Conservation (phyloP, 2,888 invertebrate genomes). For the Agriopis marginaria region DNA sequence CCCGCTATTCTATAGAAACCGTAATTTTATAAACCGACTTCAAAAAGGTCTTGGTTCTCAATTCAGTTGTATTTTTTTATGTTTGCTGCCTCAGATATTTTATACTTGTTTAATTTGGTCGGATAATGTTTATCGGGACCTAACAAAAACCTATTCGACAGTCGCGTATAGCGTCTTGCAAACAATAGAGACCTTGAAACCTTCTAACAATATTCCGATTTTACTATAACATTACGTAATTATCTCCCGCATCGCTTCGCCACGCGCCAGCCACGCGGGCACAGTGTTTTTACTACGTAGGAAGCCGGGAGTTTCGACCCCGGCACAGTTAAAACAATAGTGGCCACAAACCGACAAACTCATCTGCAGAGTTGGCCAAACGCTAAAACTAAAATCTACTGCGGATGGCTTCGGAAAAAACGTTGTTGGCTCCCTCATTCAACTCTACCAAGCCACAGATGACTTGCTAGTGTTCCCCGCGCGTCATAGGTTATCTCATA, state of each 20-base stretch:
- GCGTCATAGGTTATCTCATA: slow-evolving; percentile 47
- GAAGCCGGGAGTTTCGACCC: background rate
- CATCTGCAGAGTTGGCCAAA: background rate
- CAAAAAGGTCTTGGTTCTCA: too few species aligned
- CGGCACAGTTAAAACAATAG: background rate
- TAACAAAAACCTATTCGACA: background rate
- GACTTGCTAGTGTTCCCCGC: slow-evolving; percentile 11
- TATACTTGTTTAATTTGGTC: too few species aligned
- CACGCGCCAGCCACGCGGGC: slow-evolving; percentile 7
- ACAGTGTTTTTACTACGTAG: background rate
- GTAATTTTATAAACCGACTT: too few species aligned
- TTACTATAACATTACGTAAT: slow-evolving; percentile 7
- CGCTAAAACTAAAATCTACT: background rate
- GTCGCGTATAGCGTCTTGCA: background rate
- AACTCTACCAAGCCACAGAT: slow-evolving; percentile 11
- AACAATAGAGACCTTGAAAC: slow-evolving; percentile 8
- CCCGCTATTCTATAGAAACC: too few species aligned
- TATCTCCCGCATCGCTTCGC: background rate
- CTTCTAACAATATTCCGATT: slow-evolving; percentile 2
- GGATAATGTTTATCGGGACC: background rate
- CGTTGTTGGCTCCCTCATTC: background rate
- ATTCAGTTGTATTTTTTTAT: too few species aligned
- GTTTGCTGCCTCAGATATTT: too few species aligned
- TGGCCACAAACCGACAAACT: background rate
- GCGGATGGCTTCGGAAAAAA: background rate